Evolutionary conservation across 2,113 vertebrate genomes (phyloP).

Genomic region (Alethe diademata): DNA sequence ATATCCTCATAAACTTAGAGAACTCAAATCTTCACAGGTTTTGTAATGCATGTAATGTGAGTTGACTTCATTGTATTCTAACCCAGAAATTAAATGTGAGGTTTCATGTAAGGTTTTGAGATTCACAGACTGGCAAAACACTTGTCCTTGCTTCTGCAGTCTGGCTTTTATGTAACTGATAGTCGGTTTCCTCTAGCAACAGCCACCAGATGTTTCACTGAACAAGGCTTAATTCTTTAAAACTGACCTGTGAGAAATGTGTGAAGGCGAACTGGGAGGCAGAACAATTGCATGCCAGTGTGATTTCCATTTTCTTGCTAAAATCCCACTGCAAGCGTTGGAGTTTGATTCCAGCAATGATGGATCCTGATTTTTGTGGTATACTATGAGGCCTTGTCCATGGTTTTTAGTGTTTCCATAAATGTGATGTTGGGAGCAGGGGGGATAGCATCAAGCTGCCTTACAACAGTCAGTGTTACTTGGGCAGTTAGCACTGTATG

Average conservation of each 20-base stretch:
- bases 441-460: not conserved
- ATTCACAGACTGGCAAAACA: not conserved
- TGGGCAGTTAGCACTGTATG: not conserved
- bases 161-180: constrained; percentile 46
- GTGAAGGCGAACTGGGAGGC: constrained; percentile 40
- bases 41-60: accelerated
- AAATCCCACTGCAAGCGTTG: not conserved
- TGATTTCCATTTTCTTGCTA: not conserved
- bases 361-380: not conserved
- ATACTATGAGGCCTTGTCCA: accelerated
- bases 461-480: not conserved
- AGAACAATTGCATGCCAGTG: constrained; percentile 9
- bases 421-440: not conserved
- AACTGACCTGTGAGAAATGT: constrained; percentile 57
- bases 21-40: accelerated
- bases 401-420: not conserved
- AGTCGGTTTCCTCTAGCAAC: constrained; percentile 57
- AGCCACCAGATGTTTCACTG: constrained; percentile 50
- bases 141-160: not conserved
- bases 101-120: not conserved
- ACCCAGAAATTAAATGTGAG: not conserved
- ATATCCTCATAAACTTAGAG: not conserved
- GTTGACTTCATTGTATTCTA: not conserved
- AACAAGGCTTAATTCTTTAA: constrained; percentile 58
- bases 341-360: not conserved